Base-by-base conservation (phyloP, 1,140 invertebrate species). In the Pseudobourletiella spinata region DNA sequence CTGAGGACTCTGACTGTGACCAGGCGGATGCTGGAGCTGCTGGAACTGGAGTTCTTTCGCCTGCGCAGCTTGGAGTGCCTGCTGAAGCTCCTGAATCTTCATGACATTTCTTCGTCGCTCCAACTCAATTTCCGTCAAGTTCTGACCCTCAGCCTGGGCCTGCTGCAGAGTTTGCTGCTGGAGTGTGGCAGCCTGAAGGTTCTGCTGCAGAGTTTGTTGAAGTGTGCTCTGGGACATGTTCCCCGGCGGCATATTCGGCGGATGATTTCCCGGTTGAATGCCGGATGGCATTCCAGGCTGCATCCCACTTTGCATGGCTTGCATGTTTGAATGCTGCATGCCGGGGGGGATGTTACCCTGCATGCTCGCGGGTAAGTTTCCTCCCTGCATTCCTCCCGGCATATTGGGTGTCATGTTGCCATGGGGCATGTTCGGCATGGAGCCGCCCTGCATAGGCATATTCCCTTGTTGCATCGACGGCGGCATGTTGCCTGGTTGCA, bases 91-190 rank as follows among this genome's bases (percentile, higher is more conserved):
- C 61, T 81, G 76, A 52, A 81, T 83, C 66, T 80, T 80, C 73
- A 83, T 68, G 14, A 86, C 71, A 76, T 87, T 87, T 63, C 85
- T 82, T 69, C 85, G 83, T 29, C 84, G 75, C 54, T 83, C 83
- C 1, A 80, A 76, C 72, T 84, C 81, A 2, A 83, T 67, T 51
- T 77, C 75, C 18, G 48, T 43, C 22, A 64, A 51, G 11, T 80
- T 79, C 50, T 75, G 79, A 2, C 72, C 78, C 22, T 75, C 76
- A 30, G 66, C 64, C 26, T 58, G 65, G 24, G 57, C 60, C 22
- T 56, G 59, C 26, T 66, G 66, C 24, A 66, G 67, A 22, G 61
- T 64, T 22, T 65, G 64, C 46, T 64, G 66, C 24, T 59, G 54
- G 8, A 30, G 58, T n/a, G n/a, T n/a, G 4, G 26, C 20, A 43